phyloP scores from a whole-genome alignment of 2,888 invertebrate genomes.

The Drosophila prostipennis region DNA sequence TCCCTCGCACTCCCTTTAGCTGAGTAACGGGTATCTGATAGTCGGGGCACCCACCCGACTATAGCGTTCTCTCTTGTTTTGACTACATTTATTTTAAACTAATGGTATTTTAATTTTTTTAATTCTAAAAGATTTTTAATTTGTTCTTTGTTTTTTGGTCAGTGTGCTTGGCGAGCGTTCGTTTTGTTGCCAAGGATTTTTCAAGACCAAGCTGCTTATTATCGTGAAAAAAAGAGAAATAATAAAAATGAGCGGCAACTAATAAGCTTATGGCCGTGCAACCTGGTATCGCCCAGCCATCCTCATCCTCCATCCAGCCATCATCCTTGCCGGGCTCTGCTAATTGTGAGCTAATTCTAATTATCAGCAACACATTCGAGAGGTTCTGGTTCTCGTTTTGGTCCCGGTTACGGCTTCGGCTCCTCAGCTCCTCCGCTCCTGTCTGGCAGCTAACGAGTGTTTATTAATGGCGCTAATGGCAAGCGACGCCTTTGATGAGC shows the following conservation, averaged over 20 bases:
- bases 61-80: too few species aligned
- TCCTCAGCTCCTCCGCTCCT: slow-evolving; percentile 12
- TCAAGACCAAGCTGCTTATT: slow-evolving; percentile 76
- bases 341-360: slow-evolving; percentile 79
- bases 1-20: too few species aligned
- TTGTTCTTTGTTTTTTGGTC: neutral
- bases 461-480: slow-evolving; percentile 79
- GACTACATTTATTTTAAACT: too few species aligned
- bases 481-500: slow-evolving; percentile 72
- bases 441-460: slow-evolving; percentile 69
- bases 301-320: neutral
- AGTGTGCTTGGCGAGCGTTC: slow-evolving; percentile 17
- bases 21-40: too few species aligned
- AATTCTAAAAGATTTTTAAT: too few species aligned
- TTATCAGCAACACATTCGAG: slow-evolving; percentile 76
- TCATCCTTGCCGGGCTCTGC: slow-evolving; percentile 28
- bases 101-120: too few species aligned
- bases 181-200: slow-evolving; percentile 53
- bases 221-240: slow-evolving; percentile 44
- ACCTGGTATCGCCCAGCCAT: slow-evolving; percentile 6
- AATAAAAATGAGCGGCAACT: slow-evolving; percentile 62
- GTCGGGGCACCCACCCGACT: too few species aligned
- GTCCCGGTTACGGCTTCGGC: neutral
- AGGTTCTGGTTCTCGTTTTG: slow-evolving; percentile 31
- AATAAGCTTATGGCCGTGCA: slow-evolving; percentile 67